phyloP scores from a whole-genome alignment of 2,113 vertebrate species.

The Arvicanthis niloticus region DNA sequence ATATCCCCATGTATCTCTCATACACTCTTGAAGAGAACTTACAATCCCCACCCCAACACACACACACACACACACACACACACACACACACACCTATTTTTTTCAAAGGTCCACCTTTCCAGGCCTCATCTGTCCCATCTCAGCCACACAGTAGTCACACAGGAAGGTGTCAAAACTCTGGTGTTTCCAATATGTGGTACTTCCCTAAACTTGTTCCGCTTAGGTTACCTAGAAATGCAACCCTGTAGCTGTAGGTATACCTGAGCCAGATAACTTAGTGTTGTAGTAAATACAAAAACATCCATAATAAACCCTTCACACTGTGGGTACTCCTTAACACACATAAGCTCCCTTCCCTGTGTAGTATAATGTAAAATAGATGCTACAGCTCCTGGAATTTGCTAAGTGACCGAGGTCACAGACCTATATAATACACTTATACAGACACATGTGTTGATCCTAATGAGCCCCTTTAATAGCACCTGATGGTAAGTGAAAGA shows the following conservation, averaged over 20 bases:
- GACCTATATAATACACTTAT: not conserved
- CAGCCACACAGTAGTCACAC: not conserved
- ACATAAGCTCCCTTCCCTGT: not conserved
- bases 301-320: not conserved
- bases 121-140: not conserved
- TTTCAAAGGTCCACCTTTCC: not conserved
- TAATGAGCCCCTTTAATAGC: not conserved
- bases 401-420: not conserved
- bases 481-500: not conserved
- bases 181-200: not conserved
- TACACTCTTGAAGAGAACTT: not conserved
- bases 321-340: not conserved
- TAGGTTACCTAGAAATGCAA: constrained; percentile 24
- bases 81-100: not conserved
- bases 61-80: too few relatives aligned
- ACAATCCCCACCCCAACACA: too few relatives aligned
- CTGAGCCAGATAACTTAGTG: not conserved
- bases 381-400: not conserved
- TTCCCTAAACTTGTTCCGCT: constrained; percentile 1
- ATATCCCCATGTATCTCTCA: not conserved
- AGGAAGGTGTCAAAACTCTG: not conserved
- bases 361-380: not conserved
- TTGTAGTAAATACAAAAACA: not conserved
- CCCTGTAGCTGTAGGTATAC: not conserved
- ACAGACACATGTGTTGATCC: not conserved